Base-by-base conservation (phyloP, 2,113 vertebrate genomes). In the Corythoichthys haematopterus region DNA sequence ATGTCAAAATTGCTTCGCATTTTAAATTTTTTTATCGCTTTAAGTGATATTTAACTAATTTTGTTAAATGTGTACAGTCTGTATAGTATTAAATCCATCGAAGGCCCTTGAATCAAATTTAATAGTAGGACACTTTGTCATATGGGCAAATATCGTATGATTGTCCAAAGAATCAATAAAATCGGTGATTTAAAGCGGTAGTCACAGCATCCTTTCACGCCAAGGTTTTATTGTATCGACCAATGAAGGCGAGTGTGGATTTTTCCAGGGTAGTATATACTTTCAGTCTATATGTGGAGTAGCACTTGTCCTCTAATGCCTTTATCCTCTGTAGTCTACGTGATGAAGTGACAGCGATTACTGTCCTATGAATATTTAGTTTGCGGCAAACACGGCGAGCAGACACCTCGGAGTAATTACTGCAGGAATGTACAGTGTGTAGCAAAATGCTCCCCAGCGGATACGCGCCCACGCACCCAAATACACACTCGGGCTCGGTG, bases 371-470 rank as follows among this genome's bases (percentile, higher is more conserved):
- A 80, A 82, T 73, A 78, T 68, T 77, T 73, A 40, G 53, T 74
- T 73, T 80, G 63, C 65, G 62, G 68, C 64, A 58, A 64, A 63
- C 36, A 77, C 75, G 40, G 61, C 69, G 59, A 80, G 69, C 61
- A 77, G 68, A 71, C 63, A 62, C 72, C 68, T 16, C 68, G 2
- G n/a, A 72, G 67, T 74, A 86, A 84, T 80, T 81, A 82, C 70
- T 71, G 60, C 72, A 74, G 43, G 69, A 79, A 70, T 66, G 71
- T 79, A 71, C 40, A 47, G 60, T 33, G 43, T 80, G 71, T 52
- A 65, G 74, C 76, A 81, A 81, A 88, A 71, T 67, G 73, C 72
- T 87, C 84, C 80, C 80, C 52, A 64, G 81, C 64, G 80, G 51
- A 74, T 62, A 55, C 68, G 68, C 81, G 64, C 80, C 71, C 37